These are phyloP conservation scores for Myanophis thanlyinensis DNA, from an alignment of 2,113 vertebrate genomes.

Conservation along the genomic window DNA sequence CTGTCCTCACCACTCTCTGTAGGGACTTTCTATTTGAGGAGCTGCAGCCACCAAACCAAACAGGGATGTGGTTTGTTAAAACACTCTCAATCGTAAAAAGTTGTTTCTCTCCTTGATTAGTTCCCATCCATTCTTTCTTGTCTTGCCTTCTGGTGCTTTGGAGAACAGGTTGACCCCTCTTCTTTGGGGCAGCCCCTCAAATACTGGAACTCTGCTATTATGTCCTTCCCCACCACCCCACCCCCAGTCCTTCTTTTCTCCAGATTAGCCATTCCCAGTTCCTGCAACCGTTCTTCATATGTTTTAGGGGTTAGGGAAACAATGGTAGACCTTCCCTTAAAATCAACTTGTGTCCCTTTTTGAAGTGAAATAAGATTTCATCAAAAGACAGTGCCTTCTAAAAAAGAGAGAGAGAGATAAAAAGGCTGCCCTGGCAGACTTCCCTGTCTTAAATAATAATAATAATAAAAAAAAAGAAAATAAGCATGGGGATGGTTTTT, in stretches of 20 bases:
- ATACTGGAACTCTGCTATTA: background rate
- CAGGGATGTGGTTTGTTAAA: no score
- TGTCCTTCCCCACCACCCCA: no score
- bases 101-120: no score
- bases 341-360: slow-evolving; percentile 49
- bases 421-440: slow-evolving; percentile 27
- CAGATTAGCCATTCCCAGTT: background rate
- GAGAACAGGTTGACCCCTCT: background rate
- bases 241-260: background rate
- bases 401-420: slow-evolving; percentile 32
- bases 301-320: slow-evolving; percentile 1
- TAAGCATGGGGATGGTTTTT: slow-evolving; percentile 39
- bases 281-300: background rate
- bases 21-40: no score
- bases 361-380: slow-evolving; percentile 63
- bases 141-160: background rate
- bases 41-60: no score
- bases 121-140: no score
- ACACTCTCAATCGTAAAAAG: no score
- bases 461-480: slow-evolving; percentile 8
- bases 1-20: no score
- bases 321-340: background rate
- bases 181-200: background rate
- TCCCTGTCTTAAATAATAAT: slow-evolving; percentile 45
- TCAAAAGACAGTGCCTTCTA: slow-evolving; percentile 41